phyloP scores from a whole-genome alignment of 2,888 invertebrate genomes.

The Argyresthia goedartella region DNA sequence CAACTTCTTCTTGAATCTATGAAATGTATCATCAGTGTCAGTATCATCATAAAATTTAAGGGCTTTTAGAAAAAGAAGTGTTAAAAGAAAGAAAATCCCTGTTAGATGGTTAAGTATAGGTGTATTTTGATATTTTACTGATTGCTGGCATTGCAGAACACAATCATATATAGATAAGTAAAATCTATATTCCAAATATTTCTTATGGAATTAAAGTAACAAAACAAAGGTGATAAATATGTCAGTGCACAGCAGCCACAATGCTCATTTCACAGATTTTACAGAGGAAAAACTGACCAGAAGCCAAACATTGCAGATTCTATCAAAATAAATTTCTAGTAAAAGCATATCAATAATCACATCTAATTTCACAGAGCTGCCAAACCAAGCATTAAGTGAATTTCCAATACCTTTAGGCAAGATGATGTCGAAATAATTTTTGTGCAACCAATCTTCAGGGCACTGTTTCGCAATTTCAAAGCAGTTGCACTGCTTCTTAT shows the following conservation, averaged over 20 bases:
- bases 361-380: background rate
- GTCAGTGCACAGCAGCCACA: too few species aligned
- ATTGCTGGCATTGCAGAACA: background rate
- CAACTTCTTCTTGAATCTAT: constrained; percentile 89
- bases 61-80: too few species aligned
- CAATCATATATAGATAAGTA: background rate
- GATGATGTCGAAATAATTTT: constrained; percentile 53
- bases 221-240: too few species aligned
- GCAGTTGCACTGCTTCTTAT: constrained; percentile 28
- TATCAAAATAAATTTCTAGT: too few species aligned
- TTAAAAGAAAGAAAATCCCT: too few species aligned
- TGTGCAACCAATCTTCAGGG: constrained; percentile 32
- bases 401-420: constrained; percentile 50
- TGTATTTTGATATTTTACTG: constrained; percentile 1
- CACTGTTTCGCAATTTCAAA: constrained; percentile 33
- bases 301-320: too few species aligned
- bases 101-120: too few species aligned
- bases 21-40: constrained; percentile 13
- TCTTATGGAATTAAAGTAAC: too few species aligned
- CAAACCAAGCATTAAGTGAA: constrained; percentile 9
- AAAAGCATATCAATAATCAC: too few species aligned
- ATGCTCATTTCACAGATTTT: background rate
- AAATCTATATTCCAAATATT: too few species aligned
- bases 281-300: too few species aligned
- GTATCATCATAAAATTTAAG: constrained; percentile 10